Evolutionary conservation across 1,140 invertebrate genomes (phyloP), one percentile per base, ranked within the genome.

Genomic region (Hetaerina americana): DNA sequence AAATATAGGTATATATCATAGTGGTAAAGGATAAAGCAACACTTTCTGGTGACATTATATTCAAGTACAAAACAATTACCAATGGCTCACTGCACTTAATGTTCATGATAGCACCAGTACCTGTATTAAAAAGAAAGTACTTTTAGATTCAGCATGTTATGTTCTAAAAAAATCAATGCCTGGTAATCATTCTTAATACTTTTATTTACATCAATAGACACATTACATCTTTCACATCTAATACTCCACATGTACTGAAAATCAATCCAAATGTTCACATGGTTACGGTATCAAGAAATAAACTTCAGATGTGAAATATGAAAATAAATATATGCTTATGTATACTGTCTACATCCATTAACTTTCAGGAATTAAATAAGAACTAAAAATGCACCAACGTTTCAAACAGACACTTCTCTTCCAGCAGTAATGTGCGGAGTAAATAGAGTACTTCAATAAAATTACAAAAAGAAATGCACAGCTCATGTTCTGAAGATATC

Each of bases 181-280:
- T n/a, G n/a, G n/a, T n/a, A n/a, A 57, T 57, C 40, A 57, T 57
- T 57, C 40, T 57, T 57, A 57, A 57, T 57, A 57, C 40, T 57
- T 57, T 57, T 57, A 57, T 57, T 57, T 57, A 57, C 40, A 57
- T 57, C 40, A 57, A 57, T 57, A 57, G 40, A 57, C 40, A 57
- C 40, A 57, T 57, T 57, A 57, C 40, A 57, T 57, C 40, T 57
- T 57, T 57, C 40, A 57, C 40, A 57, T 57, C 40, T 57, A 57
- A 57, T 57, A 57, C 40, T 57, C 40, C 40, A 57, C 40, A 57
- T 57, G 40, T 57, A 57, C 40, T 57, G 40, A 57, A 57, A 57
- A 57, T 57, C 22, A 57, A 57, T 57, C 40, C 40, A 57, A 57
- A 57, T 57, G 40, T 57, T 57, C 40, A 57, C 22, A 57, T 57